Base-by-base conservation (phyloP, 2,797 vertebrate species). In the Aplochiton taeniatus region DNA sequence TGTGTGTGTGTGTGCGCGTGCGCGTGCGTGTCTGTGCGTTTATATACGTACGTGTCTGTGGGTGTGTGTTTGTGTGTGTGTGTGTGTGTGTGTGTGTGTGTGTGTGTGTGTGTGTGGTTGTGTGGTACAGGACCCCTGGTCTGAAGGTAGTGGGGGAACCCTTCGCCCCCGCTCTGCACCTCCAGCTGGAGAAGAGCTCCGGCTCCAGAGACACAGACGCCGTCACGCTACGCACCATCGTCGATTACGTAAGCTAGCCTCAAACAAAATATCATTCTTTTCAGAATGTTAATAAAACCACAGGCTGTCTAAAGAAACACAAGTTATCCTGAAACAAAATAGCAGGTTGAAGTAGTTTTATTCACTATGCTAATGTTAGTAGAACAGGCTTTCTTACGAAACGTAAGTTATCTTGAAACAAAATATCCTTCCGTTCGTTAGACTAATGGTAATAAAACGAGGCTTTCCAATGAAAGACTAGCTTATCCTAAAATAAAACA, bases 141-240 rank as follows among this genome's bases (percentile, higher is more conserved):
- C 79, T 99, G 58, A 96, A 91, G 81, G 75, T 98, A 3, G 91
- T 95, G 0, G 97, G 97, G 11, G 93, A 92, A 48, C 71, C 87
- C 0, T 74, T 94, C 55, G 93, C 94, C 47, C 97, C 97, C 0
- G 95, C 96, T 0, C 87, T 97, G 62, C 97, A 98, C 79, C 85
- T 98, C 0, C 95, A 95, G 60, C 86, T 99, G 75, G 87, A 94
- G 74, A 92, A 86, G 42, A 95, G 92, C 85, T 89, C 79, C 0
- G 94, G 95, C 20, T 94, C 91, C 81, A 93, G 95, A 83, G 94
- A 95, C 50, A 64, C 83, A n/a, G 97, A 98, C 74, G 79, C 92
- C 71, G 92, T 87, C 71, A 86, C 92, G 4, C 93, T 99, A 8
- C 93, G 94, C 75, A 81, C 81, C 67, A 89, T 98, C 11, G 88